Evolutionary conservation across 2,888 invertebrate genomes (phyloP).

Genomic region (Nephrotoma guestfalica): DNA sequence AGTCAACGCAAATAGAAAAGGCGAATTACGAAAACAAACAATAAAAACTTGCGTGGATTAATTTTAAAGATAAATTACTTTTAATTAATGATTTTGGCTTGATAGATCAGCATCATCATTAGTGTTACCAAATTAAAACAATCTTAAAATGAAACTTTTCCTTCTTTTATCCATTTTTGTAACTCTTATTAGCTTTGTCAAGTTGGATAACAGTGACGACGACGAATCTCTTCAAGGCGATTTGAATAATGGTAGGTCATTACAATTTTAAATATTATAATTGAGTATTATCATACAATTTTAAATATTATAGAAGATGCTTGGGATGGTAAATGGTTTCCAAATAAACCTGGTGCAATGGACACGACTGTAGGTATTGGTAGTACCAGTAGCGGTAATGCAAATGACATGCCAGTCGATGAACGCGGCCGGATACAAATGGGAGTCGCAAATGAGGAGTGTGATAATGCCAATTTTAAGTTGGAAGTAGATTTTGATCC

Average conservation of each 20-base stretch:
- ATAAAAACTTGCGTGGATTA: no score
- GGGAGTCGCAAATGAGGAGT: slow-evolving; percentile 36
- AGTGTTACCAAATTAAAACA: not conserved
- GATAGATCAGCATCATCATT: not conserved
- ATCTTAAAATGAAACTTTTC: not conserved
- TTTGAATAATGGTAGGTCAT: not conserved
- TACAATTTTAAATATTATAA: not conserved
- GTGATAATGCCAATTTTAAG: slow-evolving; percentile 53
- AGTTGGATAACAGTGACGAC: not conserved
- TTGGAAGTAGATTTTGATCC: slow-evolving; percentile 21
- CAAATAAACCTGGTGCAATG: slow-evolving; percentile 10
- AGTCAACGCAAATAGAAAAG: no score
- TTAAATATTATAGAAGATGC: slow-evolving; percentile 4
- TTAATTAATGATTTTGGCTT: no score
- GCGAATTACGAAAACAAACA: no score
- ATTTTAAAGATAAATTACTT: no score
- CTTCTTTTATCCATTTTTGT: not conserved
- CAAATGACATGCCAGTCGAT: slow-evolving; percentile 15
- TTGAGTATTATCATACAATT: not conserved
- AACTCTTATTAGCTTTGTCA: not conserved
- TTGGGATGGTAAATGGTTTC: slow-evolving; percentile 21
- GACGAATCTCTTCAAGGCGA: not conserved
- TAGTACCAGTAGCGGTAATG: not conserved
- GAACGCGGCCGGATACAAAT: slow-evolving; percentile 33
- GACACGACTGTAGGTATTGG: not conserved